Base-by-base conservation (phyloP, 2,888 invertebrate genomes). In the Brachylomia viminalis region DNA sequence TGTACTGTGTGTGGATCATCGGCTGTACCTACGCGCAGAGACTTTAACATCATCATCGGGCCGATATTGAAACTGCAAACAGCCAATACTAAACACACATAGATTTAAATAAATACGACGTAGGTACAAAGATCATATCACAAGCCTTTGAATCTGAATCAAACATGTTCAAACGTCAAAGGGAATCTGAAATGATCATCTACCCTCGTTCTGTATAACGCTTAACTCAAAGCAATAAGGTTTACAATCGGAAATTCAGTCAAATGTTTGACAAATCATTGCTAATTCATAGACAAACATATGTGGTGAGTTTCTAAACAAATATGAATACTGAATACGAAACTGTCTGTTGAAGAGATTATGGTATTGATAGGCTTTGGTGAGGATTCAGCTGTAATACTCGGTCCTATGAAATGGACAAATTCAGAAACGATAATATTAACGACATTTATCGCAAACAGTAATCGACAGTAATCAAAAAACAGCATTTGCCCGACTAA, bases 241-340 rank as follows among this genome's bases (percentile, higher is more conserved):
- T 71, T 56, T 23, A 71, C 11, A 56, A 56, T 73, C 20, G 72
- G 1, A n/a, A 38, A 20, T 49, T 0, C 20, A 7, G 23, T 10
- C 7, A 38, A 20, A 42, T 67, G 42, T 81, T 81, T 81, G 77
- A 52, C 52, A 81, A 70, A 73, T 74, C 85, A 90, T 87, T 77
- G 85, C 61, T 79, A 75, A 86, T 87, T 86, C 86, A 86, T 85
- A 80, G 72, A 77, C 81, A 86, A 83, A 82, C 58, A 82, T 82
- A 62, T 77, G 54, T 80, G 77, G 72, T 70, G 75, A 77, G 71
- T 75, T 77, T 77, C 83, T 80, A 65, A 85, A 85, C 72, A 85
- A 85, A 87, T 85, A 87, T 74, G 72, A 72, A 82, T 77, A 76
- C 74, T 83, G 68, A 59, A 84, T 81, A 61, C 52, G 67, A 49